Conservation (phyloP, 2,113 vertebrate genomes). For the Tragelaphus buxtoni region DNA sequence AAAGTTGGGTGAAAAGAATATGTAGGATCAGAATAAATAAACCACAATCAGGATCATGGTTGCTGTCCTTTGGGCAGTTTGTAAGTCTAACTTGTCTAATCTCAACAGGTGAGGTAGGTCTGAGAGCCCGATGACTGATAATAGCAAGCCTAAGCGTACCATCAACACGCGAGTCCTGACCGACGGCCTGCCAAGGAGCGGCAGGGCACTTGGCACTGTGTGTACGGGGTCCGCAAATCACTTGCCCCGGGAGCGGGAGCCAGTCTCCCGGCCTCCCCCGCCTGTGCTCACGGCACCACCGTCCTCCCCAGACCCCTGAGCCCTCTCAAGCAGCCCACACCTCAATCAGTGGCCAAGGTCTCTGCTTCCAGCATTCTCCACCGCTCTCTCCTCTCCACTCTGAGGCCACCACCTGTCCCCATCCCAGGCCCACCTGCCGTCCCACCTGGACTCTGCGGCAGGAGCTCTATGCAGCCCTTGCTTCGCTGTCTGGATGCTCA, state of each 20-base stretch:
- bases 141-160: neutral
- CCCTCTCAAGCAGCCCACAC: neutral
- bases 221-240: neutral
- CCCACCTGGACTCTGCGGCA: neutral
- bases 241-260: neutral
- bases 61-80: neutral
- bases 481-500: neutral
- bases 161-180: neutral
- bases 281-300: neutral
- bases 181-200: neutral
- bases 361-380: neutral
- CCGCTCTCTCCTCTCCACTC: neutral
- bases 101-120: neutral
- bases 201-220: neutral
- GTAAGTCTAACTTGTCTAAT: neutral
- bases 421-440: neutral
- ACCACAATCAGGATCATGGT: neutral
- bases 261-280: neutral
- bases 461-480: neutral
- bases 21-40: neutral
- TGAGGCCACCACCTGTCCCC: neutral
- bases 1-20: neutral
- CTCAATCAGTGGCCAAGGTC: neutral
- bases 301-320: neutral
- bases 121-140: neutral